Percentiles rank a stretch among this genome's conserved stretches.
Conservation (phyloP, 2,797 vertebrate genomes). For the Crenichthys baileyi region DNA sequence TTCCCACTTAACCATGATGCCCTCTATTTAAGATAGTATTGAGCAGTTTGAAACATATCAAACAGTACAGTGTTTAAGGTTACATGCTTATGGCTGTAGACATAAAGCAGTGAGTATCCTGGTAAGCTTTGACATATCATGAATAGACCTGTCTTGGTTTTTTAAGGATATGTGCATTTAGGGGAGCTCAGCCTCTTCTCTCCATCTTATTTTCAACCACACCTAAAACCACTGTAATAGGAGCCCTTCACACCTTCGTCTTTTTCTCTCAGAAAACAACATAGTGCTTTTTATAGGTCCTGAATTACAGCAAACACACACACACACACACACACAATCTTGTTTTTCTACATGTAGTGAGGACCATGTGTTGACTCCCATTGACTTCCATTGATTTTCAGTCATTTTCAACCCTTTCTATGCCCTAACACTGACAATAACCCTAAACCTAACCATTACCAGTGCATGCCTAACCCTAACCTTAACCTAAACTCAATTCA, state of each 20-base stretch:
- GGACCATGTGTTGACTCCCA: too few species aligned
- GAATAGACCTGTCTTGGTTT: conserved; percentile 34
- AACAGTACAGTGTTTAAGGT: conserved; percentile 56
- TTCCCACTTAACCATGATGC: conserved; percentile 74
- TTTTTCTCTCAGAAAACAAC: conserved; percentile 54
- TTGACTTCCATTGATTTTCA: too few species aligned
- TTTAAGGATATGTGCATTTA: conserved; percentile 52
- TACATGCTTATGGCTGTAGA: conserved; percentile 60
- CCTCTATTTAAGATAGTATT: conserved; percentile 77
- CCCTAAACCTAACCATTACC: too few species aligned
- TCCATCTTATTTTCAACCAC: conserved; percentile 45
- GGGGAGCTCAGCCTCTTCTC: conserved; percentile 40
- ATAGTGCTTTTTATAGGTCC: conserved; percentile 65
- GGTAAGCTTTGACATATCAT: conserved; percentile 57
- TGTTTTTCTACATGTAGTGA: too few species aligned
- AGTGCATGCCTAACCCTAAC: too few species aligned
- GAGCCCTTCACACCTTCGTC: conserved; percentile 67
- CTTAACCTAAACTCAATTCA: too few species aligned
- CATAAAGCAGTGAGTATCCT: conserved; percentile 56
- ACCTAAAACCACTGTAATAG: conserved; percentile 59
- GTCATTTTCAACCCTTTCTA: too few species aligned
- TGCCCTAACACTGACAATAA: too few species aligned
- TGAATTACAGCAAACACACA: conserved; percentile 55
- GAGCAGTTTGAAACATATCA: conserved; percentile 73
- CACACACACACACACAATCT: conserved; percentile 20